These are phyloP conservation scores for Antennarius striatus DNA, from an alignment of 2,113 vertebrate species.

Conservation along the genomic window DNA sequence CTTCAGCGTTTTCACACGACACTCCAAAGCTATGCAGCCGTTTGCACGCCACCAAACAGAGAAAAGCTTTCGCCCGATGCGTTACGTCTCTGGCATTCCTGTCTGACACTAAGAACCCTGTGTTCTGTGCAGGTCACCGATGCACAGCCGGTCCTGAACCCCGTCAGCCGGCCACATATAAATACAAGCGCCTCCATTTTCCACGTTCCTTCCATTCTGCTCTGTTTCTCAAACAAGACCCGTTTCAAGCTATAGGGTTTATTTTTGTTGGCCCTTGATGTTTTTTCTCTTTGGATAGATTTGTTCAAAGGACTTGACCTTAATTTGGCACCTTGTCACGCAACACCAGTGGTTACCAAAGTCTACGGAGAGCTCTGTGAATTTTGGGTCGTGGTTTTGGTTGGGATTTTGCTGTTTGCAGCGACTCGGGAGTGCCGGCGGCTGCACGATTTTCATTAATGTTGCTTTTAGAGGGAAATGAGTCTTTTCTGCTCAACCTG, in stretches of 20 bases:
- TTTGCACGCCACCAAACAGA: conserved; percentile 31
- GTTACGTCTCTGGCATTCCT: conserved; percentile 52
- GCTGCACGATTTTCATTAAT: conserved; percentile 38
- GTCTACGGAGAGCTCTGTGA: conserved; percentile 43
- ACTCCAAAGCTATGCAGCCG: conserved; percentile 1
- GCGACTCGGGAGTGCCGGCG: conserved; percentile 3
- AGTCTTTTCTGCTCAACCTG: conserved; percentile 44
- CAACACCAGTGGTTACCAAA: conserved; percentile 46
- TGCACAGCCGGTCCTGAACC: conserved; percentile 45
- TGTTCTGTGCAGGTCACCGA: conserved; percentile 66
- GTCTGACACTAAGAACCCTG: conserved; percentile 65
- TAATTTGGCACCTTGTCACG: conserved; percentile 62
- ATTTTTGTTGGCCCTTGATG: conserved; percentile 65
- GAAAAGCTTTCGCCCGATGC: conserved; percentile 28
- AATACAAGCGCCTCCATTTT: conserved; percentile 67
- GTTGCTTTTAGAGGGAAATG: conserved; percentile 66
- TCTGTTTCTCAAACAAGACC: conserved; percentile 62
- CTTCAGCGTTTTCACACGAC: conserved; percentile 22
- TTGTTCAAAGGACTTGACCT: conserved; percentile 68
- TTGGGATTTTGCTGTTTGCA: conserved; percentile 35
- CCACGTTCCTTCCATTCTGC: conserved; percentile 57
- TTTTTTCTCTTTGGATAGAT: conserved; percentile 61
- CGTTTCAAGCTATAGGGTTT: conserved; percentile 61
- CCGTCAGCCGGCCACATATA: conserved; percentile 45
- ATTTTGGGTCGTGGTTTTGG: conserved; percentile 10